A percentile compares a stretch with the other conserved stretches of the same genome.
Evolutionary conservation across 2,888 invertebrate species (phyloP).

Genomic region (Chromoteleia sp.): DNA sequence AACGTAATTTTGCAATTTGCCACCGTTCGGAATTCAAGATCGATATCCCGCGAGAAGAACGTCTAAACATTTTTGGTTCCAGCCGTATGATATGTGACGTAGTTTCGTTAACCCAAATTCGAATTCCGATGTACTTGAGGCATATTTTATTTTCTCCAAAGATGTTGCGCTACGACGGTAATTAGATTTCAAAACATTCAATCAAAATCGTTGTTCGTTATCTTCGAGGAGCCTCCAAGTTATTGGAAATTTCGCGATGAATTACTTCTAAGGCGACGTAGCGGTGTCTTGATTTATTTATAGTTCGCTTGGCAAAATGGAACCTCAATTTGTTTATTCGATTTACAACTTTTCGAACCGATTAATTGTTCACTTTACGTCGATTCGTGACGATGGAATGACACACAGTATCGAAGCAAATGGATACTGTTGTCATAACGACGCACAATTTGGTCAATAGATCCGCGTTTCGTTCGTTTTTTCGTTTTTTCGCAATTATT

Average conservation of each 20-base stretch:
- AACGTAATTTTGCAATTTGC: slow-evolving; percentile 4
- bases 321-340: not conserved
- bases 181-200: slow-evolving; percentile 21
- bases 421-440: slow-evolving; percentile 18
- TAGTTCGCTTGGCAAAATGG: not conserved
- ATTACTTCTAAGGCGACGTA: not conserved
- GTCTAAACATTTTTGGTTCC: slow-evolving; percentile 19
- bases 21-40: not conserved
- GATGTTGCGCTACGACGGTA: not conserved
- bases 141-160: slow-evolving; percentile 33
- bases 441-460: slow-evolving; percentile 16
- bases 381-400: not conserved
- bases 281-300: not conserved
- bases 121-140: slow-evolving; percentile 4
- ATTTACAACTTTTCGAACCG: not conserved
- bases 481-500: no score
- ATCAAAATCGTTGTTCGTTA: slow-evolving; percentile 30
- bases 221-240: not conserved
- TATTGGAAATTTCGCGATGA: slow-evolving; percentile 11
- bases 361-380: not conserved
- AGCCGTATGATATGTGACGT: not conserved
- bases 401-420: slow-evolving; percentile 2
- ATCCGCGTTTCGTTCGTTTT: not conserved
- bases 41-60: slow-evolving; percentile 8
- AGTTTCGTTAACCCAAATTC: slow-evolving; percentile 52